phyloP scores from a whole-genome alignment of 37 sponge, comb jelly and placozoan genomes.

The Bolinopsis microptera region DNA sequence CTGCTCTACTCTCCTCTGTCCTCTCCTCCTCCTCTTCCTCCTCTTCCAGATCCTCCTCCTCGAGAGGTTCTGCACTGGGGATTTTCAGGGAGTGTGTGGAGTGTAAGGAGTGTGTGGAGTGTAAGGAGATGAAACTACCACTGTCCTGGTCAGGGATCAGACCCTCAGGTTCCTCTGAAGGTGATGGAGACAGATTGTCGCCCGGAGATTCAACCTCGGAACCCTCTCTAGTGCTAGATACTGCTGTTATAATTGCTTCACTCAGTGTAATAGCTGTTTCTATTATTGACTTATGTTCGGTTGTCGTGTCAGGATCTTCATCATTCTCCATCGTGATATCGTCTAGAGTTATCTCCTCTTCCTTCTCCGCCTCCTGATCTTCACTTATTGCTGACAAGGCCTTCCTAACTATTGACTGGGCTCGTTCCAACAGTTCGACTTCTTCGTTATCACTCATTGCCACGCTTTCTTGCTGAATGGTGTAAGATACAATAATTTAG shows the following conservation, averaged over 20 bases:
- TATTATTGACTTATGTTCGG: neutral
- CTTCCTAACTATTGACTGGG: neutral
- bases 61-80: conserved; percentile 1
- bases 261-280: neutral
- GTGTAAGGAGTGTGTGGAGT: neutral
- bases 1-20: conserved; percentile 26
- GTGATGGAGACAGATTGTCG: neutral
- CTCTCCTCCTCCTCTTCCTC: conserved; percentile 46
- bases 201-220: neutral
- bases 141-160: neutral
- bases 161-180: neutral
- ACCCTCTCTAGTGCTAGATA: neutral
- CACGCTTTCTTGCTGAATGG: too few relatives aligned
- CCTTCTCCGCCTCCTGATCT: neutral
- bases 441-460: neutral
- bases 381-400: neutral
- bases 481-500: too few relatives aligned
- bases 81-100: neutral
- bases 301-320: neutral
- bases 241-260: neutral
- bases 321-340: neutral
- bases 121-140: neutral
- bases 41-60: conserved; percentile 35
- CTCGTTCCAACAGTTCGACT: neutral
- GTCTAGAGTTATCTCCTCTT: neutral